phyloP scores from a whole-genome alignment of 2,888 invertebrate genomes.

The Drosophila macrospina region DNA sequence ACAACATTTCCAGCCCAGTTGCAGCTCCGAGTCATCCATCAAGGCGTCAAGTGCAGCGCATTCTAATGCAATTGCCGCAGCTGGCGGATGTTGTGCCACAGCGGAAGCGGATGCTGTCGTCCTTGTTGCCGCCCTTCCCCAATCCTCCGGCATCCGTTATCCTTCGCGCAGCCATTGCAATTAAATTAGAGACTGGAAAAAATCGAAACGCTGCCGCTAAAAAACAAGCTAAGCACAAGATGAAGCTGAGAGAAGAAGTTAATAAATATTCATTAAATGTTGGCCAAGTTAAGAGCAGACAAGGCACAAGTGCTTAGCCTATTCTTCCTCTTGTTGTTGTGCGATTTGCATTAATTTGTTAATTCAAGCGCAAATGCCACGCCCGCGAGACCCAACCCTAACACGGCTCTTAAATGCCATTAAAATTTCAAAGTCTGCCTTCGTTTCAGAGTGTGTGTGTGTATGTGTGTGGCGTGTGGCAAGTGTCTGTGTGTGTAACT shows the following conservation, averaged over 20 bases:
- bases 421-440: slow-evolving; percentile 67
- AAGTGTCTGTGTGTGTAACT: not conserved
- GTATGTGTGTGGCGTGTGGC: not conserved
- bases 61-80: slow-evolving; percentile 77
- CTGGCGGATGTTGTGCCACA: slow-evolving; percentile 70
- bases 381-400: slow-evolving; percentile 48
- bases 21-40: slow-evolving; percentile 52
- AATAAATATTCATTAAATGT: slow-evolving; percentile 77
- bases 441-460: not conserved
- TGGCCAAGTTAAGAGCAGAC: slow-evolving; percentile 43
- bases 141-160: slow-evolving; percentile 15
- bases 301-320: slow-evolving; percentile 7
- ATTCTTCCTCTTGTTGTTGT: slow-evolving; percentile 17
- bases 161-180: slow-evolving; percentile 45
- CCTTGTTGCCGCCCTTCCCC: slow-evolving; percentile 37
- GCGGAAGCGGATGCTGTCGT: slow-evolving; percentile 70
- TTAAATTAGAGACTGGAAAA: slow-evolving; percentile 68
- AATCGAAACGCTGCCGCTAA: slow-evolving; percentile 54
- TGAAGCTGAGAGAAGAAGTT: slow-evolving; percentile 36
- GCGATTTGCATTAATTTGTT: slow-evolving; percentile 81
- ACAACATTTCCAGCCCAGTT: not conserved
- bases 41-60: slow-evolving; percentile 55
- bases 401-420: slow-evolving; percentile 64
- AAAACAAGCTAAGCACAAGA: slow-evolving; percentile 16
- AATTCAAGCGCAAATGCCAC: slow-evolving; percentile 76